Percentiles rank a stretch among this genome's conserved stretches.
These are phyloP conservation scores for Montipora cactus DNA, from an alignment of 64 coral and sea anemone genomes.

Conservation along the genomic window DNA sequence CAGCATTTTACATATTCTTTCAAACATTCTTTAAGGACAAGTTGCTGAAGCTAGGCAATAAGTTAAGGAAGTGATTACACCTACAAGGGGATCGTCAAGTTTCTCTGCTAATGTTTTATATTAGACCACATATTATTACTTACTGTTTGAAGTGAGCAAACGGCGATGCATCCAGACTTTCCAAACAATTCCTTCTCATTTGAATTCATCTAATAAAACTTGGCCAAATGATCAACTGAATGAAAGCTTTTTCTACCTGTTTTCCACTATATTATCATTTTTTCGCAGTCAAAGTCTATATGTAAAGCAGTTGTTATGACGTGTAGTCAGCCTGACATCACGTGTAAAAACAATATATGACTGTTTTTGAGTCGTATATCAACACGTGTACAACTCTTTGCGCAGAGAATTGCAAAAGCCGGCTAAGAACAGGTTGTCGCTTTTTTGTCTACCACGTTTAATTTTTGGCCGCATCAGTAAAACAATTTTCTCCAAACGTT, in stretches of 20 bases:
- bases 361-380: neutral
- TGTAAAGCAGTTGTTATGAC: neutral
- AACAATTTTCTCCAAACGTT: neutral
- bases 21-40: no score
- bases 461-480: neutral
- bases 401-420: neutral
- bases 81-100: neutral
- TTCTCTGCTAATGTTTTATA: neutral
- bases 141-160: neutral
- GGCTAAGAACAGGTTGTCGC: neutral
- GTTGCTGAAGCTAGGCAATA: neutral
- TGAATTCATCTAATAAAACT: neutral
- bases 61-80: no score
- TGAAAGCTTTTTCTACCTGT: neutral
- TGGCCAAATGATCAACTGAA: neutral
- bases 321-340: neutral
- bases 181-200: neutral
- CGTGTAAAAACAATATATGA: neutral
- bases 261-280: neutral
- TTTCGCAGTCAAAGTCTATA: constrained; percentile 4
- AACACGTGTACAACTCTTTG: neutral
- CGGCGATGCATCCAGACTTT: neutral
- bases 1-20: no score
- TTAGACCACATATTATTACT: neutral
- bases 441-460: neutral